These are phyloP conservation scores for Oceanodroma tethys DNA, from an alignment of 2,113 vertebrate species.

Conservation along the genomic window DNA sequence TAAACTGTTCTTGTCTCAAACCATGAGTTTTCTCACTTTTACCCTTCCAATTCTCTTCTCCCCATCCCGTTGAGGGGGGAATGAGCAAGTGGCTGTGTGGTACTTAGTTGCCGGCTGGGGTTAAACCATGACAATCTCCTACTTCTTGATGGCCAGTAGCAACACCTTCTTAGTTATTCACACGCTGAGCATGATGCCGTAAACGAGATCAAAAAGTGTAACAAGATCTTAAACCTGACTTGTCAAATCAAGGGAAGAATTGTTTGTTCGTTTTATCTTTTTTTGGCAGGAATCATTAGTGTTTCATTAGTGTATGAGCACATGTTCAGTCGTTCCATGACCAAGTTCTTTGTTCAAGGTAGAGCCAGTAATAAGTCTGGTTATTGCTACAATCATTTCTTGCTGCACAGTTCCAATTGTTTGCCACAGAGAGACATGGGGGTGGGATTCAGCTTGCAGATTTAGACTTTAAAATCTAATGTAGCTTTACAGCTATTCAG, in stretches of 20 bases:
- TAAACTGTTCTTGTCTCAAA: background rate
- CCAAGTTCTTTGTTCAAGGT: background rate
- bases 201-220: background rate
- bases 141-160: background rate
- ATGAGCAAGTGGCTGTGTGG: background rate
- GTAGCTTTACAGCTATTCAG: background rate
- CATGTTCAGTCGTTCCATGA: background rate
- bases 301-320: background rate
- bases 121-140: background rate
- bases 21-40: background rate
- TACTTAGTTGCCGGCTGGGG: background rate
- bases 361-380: background rate
- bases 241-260: background rate
- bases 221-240: slow-evolving; percentile 12
- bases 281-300: background rate
- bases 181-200: background rate
- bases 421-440: background rate
- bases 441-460: background rate
- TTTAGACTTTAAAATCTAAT: background rate
- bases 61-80: background rate
- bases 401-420: background rate
- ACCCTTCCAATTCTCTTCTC: background rate
- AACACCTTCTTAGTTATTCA: background rate
- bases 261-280: background rate
- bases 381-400: background rate